Evolutionary conservation across 2,888 invertebrate species (phyloP).

Genomic region (Ligdia adustata): DNA sequence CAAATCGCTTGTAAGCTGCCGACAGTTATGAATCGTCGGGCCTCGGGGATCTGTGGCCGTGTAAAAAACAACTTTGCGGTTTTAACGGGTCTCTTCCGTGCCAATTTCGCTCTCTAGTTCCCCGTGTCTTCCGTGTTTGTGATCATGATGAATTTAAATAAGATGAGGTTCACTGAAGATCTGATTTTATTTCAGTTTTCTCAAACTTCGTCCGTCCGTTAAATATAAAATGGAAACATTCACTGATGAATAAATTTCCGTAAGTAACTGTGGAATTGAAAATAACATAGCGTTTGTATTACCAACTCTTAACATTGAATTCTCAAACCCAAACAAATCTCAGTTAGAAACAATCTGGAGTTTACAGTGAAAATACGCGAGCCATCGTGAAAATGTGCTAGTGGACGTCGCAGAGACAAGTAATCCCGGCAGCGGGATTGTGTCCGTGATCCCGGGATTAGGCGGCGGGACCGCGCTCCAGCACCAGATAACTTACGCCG

Average conservation of each 20-base stretch:
- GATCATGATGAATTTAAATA: no score
- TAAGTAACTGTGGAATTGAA: no score
- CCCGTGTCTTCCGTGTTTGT: no score
- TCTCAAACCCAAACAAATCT: constrained; percentile 5
- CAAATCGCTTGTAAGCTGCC: constrained; percentile 53
- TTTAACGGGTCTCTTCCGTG: constrained; percentile 18
- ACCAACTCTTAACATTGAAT: no score
- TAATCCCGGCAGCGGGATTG: constrained; percentile 63
- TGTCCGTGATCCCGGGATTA: constrained; percentile 59
- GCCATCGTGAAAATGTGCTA: constrained; percentile 41
- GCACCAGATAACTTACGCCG: constrained; percentile 57
- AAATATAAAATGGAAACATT: no score
- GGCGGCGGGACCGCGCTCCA: constrained; percentile 39
- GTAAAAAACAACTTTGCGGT: constrained; percentile 22
- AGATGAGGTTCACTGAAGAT: no score
- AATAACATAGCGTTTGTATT: no score
- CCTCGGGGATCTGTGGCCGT: constrained; percentile 29
- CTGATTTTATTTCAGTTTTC: no score
- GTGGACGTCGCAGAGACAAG: constrained; percentile 50
- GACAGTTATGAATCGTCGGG: constrained; percentile 54
- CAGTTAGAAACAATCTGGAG: constrained; percentile 1
- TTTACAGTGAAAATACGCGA: constrained; percentile 23
- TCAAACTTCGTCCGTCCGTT: no score
- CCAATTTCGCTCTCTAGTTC: constrained; percentile 9
- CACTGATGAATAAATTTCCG: no score